Conservation (phyloP, 2,797 vertebrate genomes). For the Aphelocoma californica region DNA sequence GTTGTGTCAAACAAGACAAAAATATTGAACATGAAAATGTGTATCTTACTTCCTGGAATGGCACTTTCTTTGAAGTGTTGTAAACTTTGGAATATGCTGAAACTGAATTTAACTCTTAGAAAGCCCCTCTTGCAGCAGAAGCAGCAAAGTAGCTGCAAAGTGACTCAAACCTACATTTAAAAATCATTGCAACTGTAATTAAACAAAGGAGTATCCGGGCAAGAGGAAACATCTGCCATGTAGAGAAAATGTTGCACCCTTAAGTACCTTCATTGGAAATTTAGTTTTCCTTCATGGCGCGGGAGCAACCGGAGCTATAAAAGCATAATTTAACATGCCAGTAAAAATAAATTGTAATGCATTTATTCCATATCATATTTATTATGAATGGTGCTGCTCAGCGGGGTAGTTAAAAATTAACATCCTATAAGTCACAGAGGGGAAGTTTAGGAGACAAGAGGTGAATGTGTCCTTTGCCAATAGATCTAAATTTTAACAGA, state of each 20-base stretch:
- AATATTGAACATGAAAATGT: background rate
- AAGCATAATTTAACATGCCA: constrained; percentile 32
- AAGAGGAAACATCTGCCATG: background rate
- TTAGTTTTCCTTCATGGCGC: background rate
- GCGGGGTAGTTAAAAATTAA: constrained; percentile 55
- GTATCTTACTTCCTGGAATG: background rate
- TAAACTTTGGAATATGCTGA: background rate
- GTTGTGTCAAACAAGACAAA: background rate
- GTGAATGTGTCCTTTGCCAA: constrained; percentile 27
- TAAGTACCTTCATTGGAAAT: constrained; percentile 9
- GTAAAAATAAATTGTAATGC: constrained; percentile 45
- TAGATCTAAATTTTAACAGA: constrained; percentile 2
- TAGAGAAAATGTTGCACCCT: background rate
- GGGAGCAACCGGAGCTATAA: constrained; percentile 17
- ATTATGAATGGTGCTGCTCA: constrained; percentile 37
- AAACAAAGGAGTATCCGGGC: background rate
- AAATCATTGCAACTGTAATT: background rate
- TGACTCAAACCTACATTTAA: background rate
- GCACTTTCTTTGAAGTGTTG: background rate
- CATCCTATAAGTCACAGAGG: constrained; percentile 19
- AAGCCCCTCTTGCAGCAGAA: background rate
- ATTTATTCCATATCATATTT: constrained; percentile 57
- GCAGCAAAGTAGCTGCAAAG: background rate
- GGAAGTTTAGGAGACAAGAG: constrained; percentile 26
- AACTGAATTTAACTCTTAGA: background rate